Base-by-base conservation (phyloP, 2,797 vertebrate species). In the Bradypus variegatus region DNA sequence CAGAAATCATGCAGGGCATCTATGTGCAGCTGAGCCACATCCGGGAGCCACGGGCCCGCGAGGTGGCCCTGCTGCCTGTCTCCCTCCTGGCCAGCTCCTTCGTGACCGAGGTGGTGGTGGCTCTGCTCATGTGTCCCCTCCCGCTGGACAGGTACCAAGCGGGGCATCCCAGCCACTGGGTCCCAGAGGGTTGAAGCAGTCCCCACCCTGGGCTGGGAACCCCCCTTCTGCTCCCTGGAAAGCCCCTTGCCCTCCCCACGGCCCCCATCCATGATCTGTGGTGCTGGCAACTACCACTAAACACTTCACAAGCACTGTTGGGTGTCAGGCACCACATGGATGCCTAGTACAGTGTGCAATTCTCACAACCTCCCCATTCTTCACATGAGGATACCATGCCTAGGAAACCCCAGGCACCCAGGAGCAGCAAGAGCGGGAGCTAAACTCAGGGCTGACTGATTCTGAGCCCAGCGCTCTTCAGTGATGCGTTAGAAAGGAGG, bases 111-210 rank as follows among this genome's bases (percentile, higher is more conserved):
- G 96, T 96, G 0, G 94, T 96, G 25, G 48, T 91, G 53, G 95
- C 95, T 33, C 95, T 97, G 91, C 95, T 97, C 84, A 95, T 93
- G 90, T 97, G 95, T 15, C 96, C 96, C 41, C 95, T 96, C 31
- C 97, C 96, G 0, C 86, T 96, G 83, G 96, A 96, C 96, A 96
- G 96, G 97, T 97, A 96, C 62, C 33, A 27, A n/a, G 19, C 5
- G 29, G 50, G 2, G 31, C 75, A 38, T 65, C 72, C 60, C 76
- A 14, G 48, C 62, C n/a, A 31, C 31, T 21, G 12, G 11, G 15
- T 8, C 69, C 62, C 58, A 45, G 16, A 79, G 80, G 31, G 53
- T 18, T 38, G 45, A 62, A 45, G 64, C 48, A 73, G 55, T 21
- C 41, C 45, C 19, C 1, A 5, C 4, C 31, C 50, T 0, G 1